phyloP scores from a whole-genome alignment of 1,140 invertebrate species.

The Drosophila athabasca region DNA sequence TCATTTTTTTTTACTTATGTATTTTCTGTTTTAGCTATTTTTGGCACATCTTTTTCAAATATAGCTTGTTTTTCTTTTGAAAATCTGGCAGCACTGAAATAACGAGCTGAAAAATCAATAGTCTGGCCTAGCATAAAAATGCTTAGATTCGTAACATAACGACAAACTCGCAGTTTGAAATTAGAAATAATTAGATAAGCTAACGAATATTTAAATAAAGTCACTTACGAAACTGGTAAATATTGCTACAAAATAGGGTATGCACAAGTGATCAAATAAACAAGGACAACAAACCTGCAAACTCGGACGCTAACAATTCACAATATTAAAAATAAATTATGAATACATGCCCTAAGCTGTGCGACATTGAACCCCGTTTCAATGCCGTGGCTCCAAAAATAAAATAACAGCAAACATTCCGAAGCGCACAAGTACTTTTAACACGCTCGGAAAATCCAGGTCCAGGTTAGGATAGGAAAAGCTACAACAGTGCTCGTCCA shows the following conservation, averaged over 20 bases:
- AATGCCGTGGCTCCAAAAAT: constrained; percentile 72
- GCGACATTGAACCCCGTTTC: constrained; percentile 68
- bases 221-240: constrained; percentile 32
- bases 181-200: constrained; percentile 57
- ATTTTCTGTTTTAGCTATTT: too few relatives aligned
- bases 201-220: constrained; percentile 48
- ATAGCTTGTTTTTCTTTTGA: too few relatives aligned
- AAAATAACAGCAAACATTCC: constrained; percentile 38
- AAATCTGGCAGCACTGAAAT: too few relatives aligned
- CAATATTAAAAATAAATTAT: constrained; percentile 68
- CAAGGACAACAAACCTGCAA: constrained; percentile 17
- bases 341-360: constrained; percentile 51
- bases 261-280: neutral
- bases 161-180: constrained; percentile 74
- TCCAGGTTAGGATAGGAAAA: constrained; percentile 9
- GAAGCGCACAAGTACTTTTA: constrained; percentile 26
- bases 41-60: too few relatives aligned
- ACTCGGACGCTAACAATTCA: constrained; percentile 20
- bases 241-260: neutral
- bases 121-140: constrained; percentile 14
- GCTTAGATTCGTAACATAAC: constrained; percentile 40
- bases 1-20: too few relatives aligned
- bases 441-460: constrained; percentile 10
- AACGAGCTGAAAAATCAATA: constrained; percentile 47
- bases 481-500: constrained; percentile 12